Conservation (phyloP, 2,888 invertebrate genomes). For the Gibbula magus region DNA sequence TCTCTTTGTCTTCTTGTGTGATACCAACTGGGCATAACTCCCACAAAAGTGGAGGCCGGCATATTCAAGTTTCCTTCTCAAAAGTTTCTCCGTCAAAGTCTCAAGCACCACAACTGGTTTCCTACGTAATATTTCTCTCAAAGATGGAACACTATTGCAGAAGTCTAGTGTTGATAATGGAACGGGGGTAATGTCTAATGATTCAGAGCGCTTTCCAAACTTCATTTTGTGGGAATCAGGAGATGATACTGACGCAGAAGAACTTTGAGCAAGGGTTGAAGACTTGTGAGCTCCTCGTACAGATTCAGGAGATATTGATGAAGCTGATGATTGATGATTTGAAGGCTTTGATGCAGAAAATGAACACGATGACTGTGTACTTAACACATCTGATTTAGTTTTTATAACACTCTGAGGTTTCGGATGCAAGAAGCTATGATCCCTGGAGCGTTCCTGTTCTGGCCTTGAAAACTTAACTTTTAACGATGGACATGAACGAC, state of each 20-base stretch:
- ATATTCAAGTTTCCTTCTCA: neutral
- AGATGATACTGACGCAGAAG: neutral
- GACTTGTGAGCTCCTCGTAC: neutral
- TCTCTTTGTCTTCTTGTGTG: neutral
- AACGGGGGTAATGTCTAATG: neutral
- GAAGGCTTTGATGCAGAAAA: neutral
- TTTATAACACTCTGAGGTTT: neutral
- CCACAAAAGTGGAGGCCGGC: neutral
- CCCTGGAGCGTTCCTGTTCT: neutral
- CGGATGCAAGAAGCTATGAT: neutral
- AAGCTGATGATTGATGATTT: neutral
- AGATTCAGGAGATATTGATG: neutral
- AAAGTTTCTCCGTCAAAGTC: neutral
- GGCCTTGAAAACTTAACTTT: neutral
- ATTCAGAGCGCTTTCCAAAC: neutral
- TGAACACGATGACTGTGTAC: neutral
- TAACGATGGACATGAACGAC: neutral
- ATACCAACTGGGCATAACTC: neutral
- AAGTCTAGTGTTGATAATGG: neutral
- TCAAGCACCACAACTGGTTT: constrained; percentile 15
- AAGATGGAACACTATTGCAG: neutral
- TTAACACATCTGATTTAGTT: neutral
- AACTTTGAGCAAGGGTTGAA: neutral
- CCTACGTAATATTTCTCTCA: neutral
- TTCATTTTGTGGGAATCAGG: neutral